These are phyloP conservation scores for Vulpes ferrilata DNA, from an alignment of 2,113 vertebrate species.

Conservation along the genomic window DNA sequence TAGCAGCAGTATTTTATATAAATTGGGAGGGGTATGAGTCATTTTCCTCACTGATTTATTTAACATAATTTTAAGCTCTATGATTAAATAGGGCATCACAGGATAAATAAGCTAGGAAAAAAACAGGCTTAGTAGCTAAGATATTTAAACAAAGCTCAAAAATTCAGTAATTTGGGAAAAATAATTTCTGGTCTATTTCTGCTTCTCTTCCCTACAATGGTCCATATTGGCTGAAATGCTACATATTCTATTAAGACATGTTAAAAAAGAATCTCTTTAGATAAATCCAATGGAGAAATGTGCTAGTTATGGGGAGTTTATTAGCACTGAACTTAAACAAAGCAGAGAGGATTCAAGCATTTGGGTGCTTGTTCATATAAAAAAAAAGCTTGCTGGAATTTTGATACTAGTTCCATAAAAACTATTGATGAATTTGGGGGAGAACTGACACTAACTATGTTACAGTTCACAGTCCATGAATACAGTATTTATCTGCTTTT, in stretches of 20 bases:
- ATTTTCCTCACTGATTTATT: neutral
- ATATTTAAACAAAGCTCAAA: slow-evolving; percentile 21
- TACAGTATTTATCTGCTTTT: neutral
- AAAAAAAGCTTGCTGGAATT: neutral
- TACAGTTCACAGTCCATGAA: neutral
- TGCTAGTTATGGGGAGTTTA: neutral
- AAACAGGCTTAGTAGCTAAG: neutral
- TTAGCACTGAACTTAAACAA: neutral
- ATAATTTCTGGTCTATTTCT: slow-evolving; percentile 26
- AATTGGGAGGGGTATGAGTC: neutral
- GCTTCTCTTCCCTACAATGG: neutral
- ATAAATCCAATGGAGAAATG: neutral
- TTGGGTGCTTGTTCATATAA: neutral
- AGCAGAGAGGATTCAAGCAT: neutral
- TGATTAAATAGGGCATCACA: neutral
- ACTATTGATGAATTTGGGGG: neutral
- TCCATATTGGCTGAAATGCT: neutral
- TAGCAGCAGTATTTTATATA: neutral
- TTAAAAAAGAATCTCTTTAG: neutral
- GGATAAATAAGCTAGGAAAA: neutral
- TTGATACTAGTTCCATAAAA: neutral
- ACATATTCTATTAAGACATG: neutral
- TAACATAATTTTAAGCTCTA: slow-evolving; percentile 7
- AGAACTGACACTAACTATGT: neutral
- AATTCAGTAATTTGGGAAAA: neutral